phyloP scores from a whole-genome alignment of 2,888 invertebrate species.

The Agrenia bidenticulata region DNA sequence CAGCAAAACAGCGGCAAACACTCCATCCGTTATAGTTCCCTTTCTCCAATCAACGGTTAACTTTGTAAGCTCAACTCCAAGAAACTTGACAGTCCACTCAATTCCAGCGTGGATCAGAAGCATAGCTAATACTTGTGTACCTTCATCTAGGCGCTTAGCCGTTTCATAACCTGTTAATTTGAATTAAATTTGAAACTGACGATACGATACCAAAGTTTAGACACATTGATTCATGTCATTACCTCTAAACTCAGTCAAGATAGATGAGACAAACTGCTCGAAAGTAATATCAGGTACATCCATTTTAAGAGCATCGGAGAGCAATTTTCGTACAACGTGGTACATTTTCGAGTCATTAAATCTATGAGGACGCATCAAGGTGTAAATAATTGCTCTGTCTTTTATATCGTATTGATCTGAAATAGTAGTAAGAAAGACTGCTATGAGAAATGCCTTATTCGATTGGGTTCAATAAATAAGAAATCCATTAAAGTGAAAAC shows the following conservation, averaged over 20 bases:
- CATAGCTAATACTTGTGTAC: constrained; percentile 17
- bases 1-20: constrained; percentile 15
- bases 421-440: no score
- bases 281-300: constrained; percentile 24
- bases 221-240: no score
- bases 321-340: neutral
- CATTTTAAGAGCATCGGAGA: constrained; percentile 2
- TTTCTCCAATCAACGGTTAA: constrained; percentile 20
- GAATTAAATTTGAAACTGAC: no score
- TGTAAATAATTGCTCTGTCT: constrained; percentile 18
- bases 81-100: constrained; percentile 2
- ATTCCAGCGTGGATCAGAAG: constrained; percentile 23
- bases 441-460: no score
- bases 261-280: constrained; percentile 11
- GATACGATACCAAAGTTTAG: no score
- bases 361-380: constrained; percentile 20
- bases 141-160: constrained; percentile 13
- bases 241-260: constrained; percentile 10
- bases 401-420: constrained; percentile 1
- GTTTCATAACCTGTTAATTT: no score
- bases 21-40: constrained; percentile 24
- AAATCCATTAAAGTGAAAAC: neutral
- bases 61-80: constrained; percentile 12
- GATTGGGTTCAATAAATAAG: neutral
- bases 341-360: constrained; percentile 23